Conservation (phyloP, 2,797 vertebrate genomes). For the Lagorchestes hirsutus region DNA sequence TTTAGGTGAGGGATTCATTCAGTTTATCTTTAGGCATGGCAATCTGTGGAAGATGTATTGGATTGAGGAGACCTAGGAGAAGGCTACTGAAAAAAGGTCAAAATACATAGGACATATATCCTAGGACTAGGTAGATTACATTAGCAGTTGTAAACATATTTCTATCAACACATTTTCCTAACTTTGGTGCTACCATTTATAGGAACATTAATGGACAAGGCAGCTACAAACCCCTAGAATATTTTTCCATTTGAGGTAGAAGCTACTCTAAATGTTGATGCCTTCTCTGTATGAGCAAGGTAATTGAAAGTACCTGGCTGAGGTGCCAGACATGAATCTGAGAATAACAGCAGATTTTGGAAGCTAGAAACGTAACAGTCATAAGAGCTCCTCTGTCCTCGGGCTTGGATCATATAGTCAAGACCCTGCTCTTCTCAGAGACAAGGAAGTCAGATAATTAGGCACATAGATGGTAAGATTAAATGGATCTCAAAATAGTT, state of each 20-base stretch:
- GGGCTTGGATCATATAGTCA: background rate
- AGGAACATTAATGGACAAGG: background rate
- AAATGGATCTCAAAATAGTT: background rate
- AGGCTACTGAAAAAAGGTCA: slow-evolving; percentile 2
- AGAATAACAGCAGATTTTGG: background rate
- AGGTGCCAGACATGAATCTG: background rate
- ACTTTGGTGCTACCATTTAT: background rate
- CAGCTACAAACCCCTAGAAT: background rate
- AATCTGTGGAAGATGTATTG: background rate
- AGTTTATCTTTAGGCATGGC: background rate
- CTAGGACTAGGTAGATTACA: slow-evolving; percentile 31
- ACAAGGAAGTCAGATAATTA: background rate
- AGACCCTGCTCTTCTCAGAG: background rate
- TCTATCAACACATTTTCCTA: slow-evolving; percentile 21
- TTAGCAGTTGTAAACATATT: slow-evolving; percentile 4
- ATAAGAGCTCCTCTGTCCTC: background rate
- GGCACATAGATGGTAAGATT: background rate
- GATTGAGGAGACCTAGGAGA: background rate
- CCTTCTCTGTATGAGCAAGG: background rate
- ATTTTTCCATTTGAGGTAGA: background rate
- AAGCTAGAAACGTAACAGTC: background rate
- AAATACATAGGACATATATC: background rate
- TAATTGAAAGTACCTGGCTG: background rate
- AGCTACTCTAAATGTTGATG: background rate
- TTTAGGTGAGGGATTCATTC: background rate